A percentile compares a stretch with the other conserved stretches of the same genome.
These are phyloP conservation scores for Eupithecia pulchellata DNA, from an alignment of 2,888 invertebrate genomes.

Conservation along the genomic window DNA sequence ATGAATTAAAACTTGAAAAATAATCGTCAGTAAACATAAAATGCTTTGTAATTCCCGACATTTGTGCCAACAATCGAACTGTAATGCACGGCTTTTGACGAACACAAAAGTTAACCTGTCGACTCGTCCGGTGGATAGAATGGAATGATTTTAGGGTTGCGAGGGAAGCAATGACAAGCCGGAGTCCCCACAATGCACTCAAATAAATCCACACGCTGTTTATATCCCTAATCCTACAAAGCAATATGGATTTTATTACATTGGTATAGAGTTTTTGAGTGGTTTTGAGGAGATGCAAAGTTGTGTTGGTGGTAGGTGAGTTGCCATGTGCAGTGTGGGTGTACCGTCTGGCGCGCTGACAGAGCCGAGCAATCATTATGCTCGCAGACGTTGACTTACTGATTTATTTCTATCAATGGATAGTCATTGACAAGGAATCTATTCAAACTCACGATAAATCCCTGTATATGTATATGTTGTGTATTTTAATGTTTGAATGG, in stretches of 20 bases:
- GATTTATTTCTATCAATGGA: constrained; percentile 61
- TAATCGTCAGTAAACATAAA: constrained; percentile 73
- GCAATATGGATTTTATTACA: constrained; percentile 48
- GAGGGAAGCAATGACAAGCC: constrained; percentile 83
- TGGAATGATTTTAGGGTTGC: constrained; percentile 83
- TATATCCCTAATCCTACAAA: constrained; percentile 23
- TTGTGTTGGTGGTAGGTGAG: constrained; percentile 55
- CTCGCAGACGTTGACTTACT: constrained; percentile 69
- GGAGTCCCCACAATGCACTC: constrained; percentile 74
- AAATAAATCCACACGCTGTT: constrained; percentile 51
- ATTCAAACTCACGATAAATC: constrained; percentile 6
- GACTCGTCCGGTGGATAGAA: constrained; percentile 76
- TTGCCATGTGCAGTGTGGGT: constrained; percentile 75
- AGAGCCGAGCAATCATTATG: constrained; percentile 69
- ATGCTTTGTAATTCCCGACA: constrained; percentile 80
- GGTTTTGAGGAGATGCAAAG: constrained; percentile 20
- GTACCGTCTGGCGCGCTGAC: constrained; percentile 78
- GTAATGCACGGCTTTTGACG: constrained; percentile 82
- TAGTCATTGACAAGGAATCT: constrained; percentile 13
- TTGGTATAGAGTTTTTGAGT: constrained; percentile 35
- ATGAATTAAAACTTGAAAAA: constrained; percentile 58
- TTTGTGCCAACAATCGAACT: constrained; percentile 82
- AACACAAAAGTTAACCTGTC: constrained; percentile 85
- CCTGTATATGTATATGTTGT: background rate
- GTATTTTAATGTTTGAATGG: background rate